phyloP scores from a whole-genome alignment of 2,113 vertebrate species.

The Tragelaphus buxtoni region DNA sequence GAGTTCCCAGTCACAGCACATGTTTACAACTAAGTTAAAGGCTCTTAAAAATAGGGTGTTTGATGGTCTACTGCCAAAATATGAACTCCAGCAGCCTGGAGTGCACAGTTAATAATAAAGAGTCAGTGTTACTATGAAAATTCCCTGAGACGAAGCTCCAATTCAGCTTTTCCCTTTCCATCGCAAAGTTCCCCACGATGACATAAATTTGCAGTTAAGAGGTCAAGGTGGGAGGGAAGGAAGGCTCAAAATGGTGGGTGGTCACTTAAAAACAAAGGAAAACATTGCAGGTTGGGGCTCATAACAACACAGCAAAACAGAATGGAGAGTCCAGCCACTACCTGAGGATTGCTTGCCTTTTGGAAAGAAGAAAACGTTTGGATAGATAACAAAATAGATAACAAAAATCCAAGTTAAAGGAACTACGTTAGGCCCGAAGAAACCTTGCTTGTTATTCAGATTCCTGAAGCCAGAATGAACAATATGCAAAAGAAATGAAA shows the following conservation, averaged over 20 bases:
- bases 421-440: conserved; percentile 63
- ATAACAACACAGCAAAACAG: conserved; percentile 31
- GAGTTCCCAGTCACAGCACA: conserved; percentile 66
- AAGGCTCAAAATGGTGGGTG: neutral
- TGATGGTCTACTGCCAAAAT: conserved; percentile 78
- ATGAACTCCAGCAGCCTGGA: conserved; percentile 70
- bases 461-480: neutral
- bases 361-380: conserved; percentile 57
- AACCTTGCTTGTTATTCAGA: conserved; percentile 8
- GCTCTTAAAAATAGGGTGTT: conserved; percentile 78
- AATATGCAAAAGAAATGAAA: neutral
- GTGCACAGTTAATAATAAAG: conserved; percentile 74
- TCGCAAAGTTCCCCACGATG: conserved; percentile 50
- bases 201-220: conserved; percentile 45
- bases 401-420: conserved; percentile 48
- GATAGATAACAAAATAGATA: conserved; percentile 2
- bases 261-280: conserved; percentile 44
- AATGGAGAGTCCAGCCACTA: conserved; percentile 18
- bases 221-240: conserved; percentile 45
- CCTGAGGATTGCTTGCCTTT: conserved; percentile 51
- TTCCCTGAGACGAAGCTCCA: conserved; percentile 53
- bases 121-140: conserved; percentile 69
- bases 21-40: conserved; percentile 75
- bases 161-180: conserved; percentile 48
- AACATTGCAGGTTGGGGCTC: conserved; percentile 14